Conservation (phyloP, 2,888 invertebrate genomes). For the Ctenicera cuprea region DNA sequence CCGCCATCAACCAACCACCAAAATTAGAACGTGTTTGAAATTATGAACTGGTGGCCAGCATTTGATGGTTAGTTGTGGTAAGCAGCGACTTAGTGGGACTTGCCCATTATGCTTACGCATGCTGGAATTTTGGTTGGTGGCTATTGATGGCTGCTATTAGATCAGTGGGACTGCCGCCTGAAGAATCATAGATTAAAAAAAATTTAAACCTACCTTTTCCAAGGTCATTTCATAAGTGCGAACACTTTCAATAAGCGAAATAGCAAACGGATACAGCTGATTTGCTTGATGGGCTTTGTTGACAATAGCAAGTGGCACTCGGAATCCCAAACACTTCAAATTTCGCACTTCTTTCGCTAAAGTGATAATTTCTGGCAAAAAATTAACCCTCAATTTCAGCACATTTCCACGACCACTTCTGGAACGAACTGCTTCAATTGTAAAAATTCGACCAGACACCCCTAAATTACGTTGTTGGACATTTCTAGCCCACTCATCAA, state of each 20-base stretch:
- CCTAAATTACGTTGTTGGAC: slow-evolving; percentile 96
- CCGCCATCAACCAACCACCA: too few species aligned
- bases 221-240: slow-evolving; percentile 97
- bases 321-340: slow-evolving; percentile 95
- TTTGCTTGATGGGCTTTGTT: slow-evolving; percentile 99
- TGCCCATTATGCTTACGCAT: too few species aligned
- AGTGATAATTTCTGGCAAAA: slow-evolving; percentile 98
- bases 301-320: slow-evolving; percentile 97
- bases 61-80: too few species aligned
- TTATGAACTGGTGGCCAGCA: too few species aligned
- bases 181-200: background rate
- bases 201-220: slow-evolving; percentile 88
- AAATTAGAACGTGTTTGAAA: too few species aligned
- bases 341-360: slow-evolving; percentile 98
- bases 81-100: too few species aligned
- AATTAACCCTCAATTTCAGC: slow-evolving; percentile 95
- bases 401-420: slow-evolving; percentile 88
- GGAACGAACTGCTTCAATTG: slow-evolving; percentile 89
- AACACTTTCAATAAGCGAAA: slow-evolving; percentile 97
- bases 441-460: slow-evolving; percentile 95
- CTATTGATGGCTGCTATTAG: too few species aligned
- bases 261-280: slow-evolving; percentile 98
- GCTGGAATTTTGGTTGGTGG: too few species aligned
- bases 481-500: slow-evolving; percentile 98
- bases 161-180: background rate